These are phyloP conservation scores for Cairina moschata DNA, from an alignment of 2,113 vertebrate genomes.

Conservation along the genomic window DNA sequence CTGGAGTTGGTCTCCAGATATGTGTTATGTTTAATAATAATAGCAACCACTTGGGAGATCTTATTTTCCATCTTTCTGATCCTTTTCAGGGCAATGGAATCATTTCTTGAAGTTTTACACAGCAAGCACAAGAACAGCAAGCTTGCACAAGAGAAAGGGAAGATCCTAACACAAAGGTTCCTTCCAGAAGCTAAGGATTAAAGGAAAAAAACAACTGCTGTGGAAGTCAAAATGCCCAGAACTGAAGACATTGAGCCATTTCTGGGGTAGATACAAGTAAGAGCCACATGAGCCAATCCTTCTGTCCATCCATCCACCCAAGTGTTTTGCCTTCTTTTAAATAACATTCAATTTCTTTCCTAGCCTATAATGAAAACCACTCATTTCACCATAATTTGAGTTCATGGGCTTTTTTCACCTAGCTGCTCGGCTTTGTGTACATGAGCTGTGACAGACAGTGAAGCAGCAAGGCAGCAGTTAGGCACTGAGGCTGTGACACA, in stretches of 20 bases:
- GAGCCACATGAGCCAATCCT: neutral
- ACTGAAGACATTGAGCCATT: neutral
- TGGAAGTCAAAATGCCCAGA: neutral
- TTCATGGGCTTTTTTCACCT: neutral
- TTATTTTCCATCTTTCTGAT: neutral
- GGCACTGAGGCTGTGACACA: neutral
- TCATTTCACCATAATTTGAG: neutral
- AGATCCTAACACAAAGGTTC: neutral
- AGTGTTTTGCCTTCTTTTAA: neutral
- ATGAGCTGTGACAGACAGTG: neutral
- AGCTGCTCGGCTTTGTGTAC: rapidly evolving
- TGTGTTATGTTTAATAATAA: neutral
- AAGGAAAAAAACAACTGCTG: neutral
- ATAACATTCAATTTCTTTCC: neutral
- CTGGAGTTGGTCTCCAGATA: neutral
- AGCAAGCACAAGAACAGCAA: neutral
- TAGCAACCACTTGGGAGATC: neutral
- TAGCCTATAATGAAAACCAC: neutral
- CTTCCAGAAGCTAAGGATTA: neutral
- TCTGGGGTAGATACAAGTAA: neutral
- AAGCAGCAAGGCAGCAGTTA: neutral
- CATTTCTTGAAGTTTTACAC: neutral
- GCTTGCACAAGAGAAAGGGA: neutral
- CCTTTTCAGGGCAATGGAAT: neutral
- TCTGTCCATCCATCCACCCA: neutral